A percentile compares a stretch with the other conserved stretches of the same genome.
Conservation (phyloP, 2,797 vertebrate species). For the Thunnus albacares region DNA sequence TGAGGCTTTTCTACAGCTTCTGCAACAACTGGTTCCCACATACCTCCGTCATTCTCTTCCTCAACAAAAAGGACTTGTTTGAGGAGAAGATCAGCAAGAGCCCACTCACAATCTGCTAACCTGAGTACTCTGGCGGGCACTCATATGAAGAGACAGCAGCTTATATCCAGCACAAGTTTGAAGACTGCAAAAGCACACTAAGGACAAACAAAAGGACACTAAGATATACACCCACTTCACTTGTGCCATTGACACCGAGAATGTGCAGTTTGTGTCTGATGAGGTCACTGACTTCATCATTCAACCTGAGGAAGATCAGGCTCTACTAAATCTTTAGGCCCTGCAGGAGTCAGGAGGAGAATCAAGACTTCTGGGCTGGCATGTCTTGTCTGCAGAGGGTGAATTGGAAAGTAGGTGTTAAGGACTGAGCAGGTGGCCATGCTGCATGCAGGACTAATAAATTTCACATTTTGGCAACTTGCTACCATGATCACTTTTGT, state of each 20-base stretch:
- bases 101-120: slow-evolving; percentile 95
- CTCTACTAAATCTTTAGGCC: slow-evolving; percentile 87
- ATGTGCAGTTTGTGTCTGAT: slow-evolving; percentile 99
- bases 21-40: slow-evolving; percentile 95
- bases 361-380: slow-evolving; percentile 54
- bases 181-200: slow-evolving; percentile 67
- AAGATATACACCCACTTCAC: slow-evolving; percentile 99
- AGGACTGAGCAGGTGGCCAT: slow-evolving; percentile 54
- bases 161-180: slow-evolving; percentile 96
- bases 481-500: slow-evolving; percentile 40
- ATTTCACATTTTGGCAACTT: slow-evolving; percentile 50
- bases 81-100: slow-evolving; percentile 96
- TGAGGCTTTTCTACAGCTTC: slow-evolving; percentile 96
- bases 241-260: slow-evolving; percentile 98
- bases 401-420: slow-evolving; percentile 53
- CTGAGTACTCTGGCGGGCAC: slow-evolving; percentile 93
- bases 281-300: slow-evolving; percentile 98
- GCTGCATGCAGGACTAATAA: slow-evolving; percentile 46
- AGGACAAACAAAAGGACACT: slow-evolving; percentile 87
- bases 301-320: slow-evolving; percentile 95
- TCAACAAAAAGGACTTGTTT: slow-evolving; percentile 99
- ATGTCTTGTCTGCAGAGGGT: slow-evolving; percentile 57
- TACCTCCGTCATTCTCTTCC: slow-evolving; percentile 98
- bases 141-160: slow-evolving; percentile 93
- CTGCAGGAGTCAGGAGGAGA: slow-evolving; percentile 59